Evolutionary conservation across 1,140 invertebrate species (phyloP).

Genomic region (Mactra quadrangularis): DNA sequence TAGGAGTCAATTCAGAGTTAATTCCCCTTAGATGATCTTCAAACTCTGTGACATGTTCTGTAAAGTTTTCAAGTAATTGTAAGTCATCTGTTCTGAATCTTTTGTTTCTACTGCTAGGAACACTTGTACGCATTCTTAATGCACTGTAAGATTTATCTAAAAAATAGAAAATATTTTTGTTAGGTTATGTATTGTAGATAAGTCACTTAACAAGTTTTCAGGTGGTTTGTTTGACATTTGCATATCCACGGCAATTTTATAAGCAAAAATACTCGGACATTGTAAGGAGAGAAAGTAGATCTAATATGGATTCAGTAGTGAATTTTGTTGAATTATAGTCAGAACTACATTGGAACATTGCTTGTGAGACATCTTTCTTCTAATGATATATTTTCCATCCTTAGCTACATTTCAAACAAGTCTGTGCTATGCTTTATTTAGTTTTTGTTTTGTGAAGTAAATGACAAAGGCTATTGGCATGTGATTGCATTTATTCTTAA

Average conservation of each 20-base stretch:
- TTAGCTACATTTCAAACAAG: too few species aligned
- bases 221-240: not conserved
- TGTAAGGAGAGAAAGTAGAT: not conserved
- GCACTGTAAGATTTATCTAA: conserved; percentile 24
- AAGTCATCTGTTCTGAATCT: not conserved
- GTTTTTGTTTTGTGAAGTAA: too few species aligned
- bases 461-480: too few species aligned
- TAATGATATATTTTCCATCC: too few species aligned
- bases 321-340: not conserved
- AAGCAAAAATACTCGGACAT: not conserved
- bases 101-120: not conserved
- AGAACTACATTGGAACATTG: too few species aligned
- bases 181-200: not conserved
- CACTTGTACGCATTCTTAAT: not conserved
- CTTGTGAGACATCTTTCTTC: too few species aligned
- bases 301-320: not conserved
- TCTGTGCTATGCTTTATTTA: too few species aligned
- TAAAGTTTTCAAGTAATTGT: not conserved
- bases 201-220: not conserved
- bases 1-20: conserved; percentile 7
- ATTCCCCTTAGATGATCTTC: conserved; percentile 8
- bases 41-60: not conserved
- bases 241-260: not conserved
- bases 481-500: too few species aligned
- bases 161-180: not conserved